Conservation (phyloP, 2,888 invertebrate genomes). For the Coenonympha arcania region DNA sequence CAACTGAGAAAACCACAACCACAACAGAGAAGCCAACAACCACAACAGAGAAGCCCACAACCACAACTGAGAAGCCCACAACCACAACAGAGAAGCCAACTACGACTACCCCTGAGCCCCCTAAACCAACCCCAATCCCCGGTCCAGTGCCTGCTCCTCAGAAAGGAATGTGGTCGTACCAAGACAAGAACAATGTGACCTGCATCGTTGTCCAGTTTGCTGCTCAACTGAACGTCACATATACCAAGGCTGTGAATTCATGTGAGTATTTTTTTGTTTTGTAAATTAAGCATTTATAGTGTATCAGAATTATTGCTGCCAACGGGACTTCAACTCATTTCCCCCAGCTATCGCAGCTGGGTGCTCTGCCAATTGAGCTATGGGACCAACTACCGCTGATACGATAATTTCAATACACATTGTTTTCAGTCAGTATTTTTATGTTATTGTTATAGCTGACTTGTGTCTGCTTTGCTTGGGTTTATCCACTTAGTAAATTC, state of each 20-base stretch:
- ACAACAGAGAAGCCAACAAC: not conserved
- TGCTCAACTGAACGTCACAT: slow-evolving; percentile 76
- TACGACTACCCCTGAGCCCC: slow-evolving; percentile 36
- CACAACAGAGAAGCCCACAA: not conserved
- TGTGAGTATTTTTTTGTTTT: slow-evolving; percentile 40
- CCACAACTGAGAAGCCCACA: not conserved
- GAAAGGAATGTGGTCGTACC: slow-evolving; percentile 47
- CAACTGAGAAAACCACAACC: not conserved
- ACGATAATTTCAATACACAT: too few species aligned
- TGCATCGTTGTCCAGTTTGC: slow-evolving; percentile 81
- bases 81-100: not conserved
- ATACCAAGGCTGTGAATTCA: slow-evolving; percentile 44
- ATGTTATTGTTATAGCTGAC: too few species aligned
- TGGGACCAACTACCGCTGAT: too few species aligned
- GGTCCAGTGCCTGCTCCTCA: slow-evolving; percentile 47
- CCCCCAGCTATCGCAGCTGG: too few species aligned
- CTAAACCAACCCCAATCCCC: slow-evolving; percentile 52
- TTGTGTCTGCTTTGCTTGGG: too few species aligned
- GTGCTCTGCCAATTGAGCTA: too few species aligned
- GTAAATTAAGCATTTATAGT: too few species aligned
- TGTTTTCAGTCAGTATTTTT: slow-evolving; percentile 48
- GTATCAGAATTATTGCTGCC: too few species aligned
- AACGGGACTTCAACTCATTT: too few species aligned
- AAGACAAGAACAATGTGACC: slow-evolving; percentile 59
- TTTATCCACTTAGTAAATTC: too few species aligned